Base-by-base conservation (phyloP, 2,113 vertebrate genomes). In the Probosciger aterrimus region DNA sequence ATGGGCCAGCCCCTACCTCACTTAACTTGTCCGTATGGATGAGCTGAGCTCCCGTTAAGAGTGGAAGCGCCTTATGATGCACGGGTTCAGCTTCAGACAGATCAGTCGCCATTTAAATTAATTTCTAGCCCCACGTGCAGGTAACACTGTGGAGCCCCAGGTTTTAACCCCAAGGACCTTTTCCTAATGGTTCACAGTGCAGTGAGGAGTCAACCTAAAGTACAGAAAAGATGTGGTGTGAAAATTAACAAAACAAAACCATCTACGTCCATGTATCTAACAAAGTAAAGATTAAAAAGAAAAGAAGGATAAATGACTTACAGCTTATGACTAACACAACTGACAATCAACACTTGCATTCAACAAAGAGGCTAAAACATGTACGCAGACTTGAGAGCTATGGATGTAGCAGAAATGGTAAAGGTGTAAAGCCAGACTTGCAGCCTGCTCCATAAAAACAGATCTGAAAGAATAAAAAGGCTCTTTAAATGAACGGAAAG, bases 1-100 rank as follows among this genome's bases (percentile, higher is more conserved):
- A 97, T 20, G 94, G 91, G 94, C 96, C 98, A 97, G 97, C 97
- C 98, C 98, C 97, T 98, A 98, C 98, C 98, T 98, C 98, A 97
- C 98, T 98, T 96, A 98, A 98, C 98, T 98, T 98, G 98, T 98
- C 98, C 96, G 96, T 97, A 97, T 97, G 97, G 96, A 98, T 98
- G 98, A 98, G 98, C 97, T 98, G 98, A 98, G 98, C 97, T 98
- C 98, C 98, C 97, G 97, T 75, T 98, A 98, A 98, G 97, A 98
- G 97, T 97, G 98, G 98, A 97, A 98, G 97, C 92, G 97, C 93
- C 97, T 98, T 98, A 98, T 97, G 98, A 98, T 98, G 98, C 96
- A 98, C 92, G 96, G 98, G 97, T 97, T 98, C 98, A 97, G 98
- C 98, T 98, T 98, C 98, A 96, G 98, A 97, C 95, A 98, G 96